Conservation (phyloP, 1,140 invertebrate genomes). For the Sipha flava region DNA sequence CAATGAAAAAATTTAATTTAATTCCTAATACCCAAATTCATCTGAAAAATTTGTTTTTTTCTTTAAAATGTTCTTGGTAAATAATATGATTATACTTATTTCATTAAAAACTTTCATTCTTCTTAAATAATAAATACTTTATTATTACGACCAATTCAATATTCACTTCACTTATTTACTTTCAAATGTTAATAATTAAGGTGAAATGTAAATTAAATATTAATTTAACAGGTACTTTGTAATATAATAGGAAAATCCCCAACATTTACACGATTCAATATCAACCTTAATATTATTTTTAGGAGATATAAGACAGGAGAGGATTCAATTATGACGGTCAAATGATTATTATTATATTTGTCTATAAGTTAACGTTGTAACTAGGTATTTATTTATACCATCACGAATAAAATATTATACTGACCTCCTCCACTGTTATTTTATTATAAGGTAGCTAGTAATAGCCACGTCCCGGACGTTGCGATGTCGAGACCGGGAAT, state of each 20-base stretch:
- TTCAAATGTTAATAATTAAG: not conserved
- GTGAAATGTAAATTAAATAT: not conserved
- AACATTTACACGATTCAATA: not conserved
- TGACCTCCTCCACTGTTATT: not conserved
- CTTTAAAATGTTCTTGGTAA: not conserved
- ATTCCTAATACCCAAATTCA: not conserved
- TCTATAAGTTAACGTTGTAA: not conserved
- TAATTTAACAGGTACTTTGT: no score
- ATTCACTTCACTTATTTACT: not conserved
- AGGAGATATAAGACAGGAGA: not conserved
- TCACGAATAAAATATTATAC: constrained; percentile 16
- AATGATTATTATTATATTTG: not conserved
- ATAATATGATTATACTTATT: constrained; percentile 7
- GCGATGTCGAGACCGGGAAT: constrained; percentile 11
- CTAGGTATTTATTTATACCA: not conserved
- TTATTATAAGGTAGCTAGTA: constrained; percentile 19
- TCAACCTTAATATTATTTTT: not conserved
- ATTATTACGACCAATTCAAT: not conserved
- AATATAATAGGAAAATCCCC: not conserved
- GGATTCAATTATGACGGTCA: not conserved
- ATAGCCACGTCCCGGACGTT: constrained; percentile 17
- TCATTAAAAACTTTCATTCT: not conserved
- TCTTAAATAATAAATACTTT: not conserved
- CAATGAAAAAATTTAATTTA: not conserved
- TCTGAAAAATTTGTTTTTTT: not conserved